Base-by-base conservation (phyloP, 2,113 vertebrate species). In the Pungitius pungitius region DNA sequence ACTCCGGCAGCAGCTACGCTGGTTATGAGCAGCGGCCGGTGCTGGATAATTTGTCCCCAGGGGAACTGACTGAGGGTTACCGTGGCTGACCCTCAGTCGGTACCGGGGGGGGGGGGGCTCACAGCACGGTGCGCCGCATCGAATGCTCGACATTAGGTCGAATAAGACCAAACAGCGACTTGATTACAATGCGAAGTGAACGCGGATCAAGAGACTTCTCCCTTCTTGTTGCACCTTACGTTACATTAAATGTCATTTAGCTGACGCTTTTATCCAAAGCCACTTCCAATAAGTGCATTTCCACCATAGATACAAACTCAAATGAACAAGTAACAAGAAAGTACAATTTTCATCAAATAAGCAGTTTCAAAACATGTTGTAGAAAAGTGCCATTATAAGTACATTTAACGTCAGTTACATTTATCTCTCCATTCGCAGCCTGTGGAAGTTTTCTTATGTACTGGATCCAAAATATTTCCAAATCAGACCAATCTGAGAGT, bases 1-100 rank as follows among this genome's bases (percentile, higher is more conserved):
- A 2, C 2, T 0, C 0, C 14, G 1, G 1, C 0, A n/a, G 27
- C 3, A 3, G 0, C 6, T 0, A 0, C 2, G 61, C 54, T 7
- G 60, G 35, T 17, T 91, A 91, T 2, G 86, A 89, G 64, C 60
- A 0, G 0, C 84, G 84, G 0, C 0, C 0, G 0, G 33, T 70
- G 6, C 0, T 67, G 1, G 62, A 73, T 0, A 1, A 0, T 0
- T 2, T 80, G 1, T 70, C 9, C 0, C 57, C 47, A 6, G 69
- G 20, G 17, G 82, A 85, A 2, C 0, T 1, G 22, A 26, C 35
- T 0, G 42, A 75, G 51, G 88, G 80, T 14, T 86, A 86, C 66
- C 61, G 68, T 0, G 26, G n/a, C 37, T 74, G 20, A 71, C n/a
- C n/a, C n/a, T n/a, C n/a, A n/a, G n/a, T n/a, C n/a, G n/a, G n/a